These are phyloP conservation scores for Leucophenga maculata DNA, from an alignment of 2,888 invertebrate species.

Conservation along the genomic window DNA sequence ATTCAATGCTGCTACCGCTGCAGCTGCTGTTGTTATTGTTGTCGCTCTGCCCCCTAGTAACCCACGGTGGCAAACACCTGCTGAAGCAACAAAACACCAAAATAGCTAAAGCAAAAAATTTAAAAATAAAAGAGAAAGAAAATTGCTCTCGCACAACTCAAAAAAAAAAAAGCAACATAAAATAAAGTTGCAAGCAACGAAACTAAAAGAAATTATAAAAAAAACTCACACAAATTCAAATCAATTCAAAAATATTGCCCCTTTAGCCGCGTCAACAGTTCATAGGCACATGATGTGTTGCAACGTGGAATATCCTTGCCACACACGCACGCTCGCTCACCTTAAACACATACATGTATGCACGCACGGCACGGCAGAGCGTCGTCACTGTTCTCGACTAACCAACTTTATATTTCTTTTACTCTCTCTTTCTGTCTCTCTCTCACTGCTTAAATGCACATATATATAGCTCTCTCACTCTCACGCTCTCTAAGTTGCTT, in stretches of 20 bases:
- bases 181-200: not conserved
- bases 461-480: not conserved
- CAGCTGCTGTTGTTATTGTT: too few relatives aligned
- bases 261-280: too few relatives aligned
- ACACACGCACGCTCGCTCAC: too few relatives aligned
- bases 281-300: too few relatives aligned
- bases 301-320: too few relatives aligned
- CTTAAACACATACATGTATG: too few relatives aligned
- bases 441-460: not conserved
- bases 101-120: too few relatives aligned
- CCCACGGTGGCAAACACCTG: not conserved
- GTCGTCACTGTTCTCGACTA: too few relatives aligned
- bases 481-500: constrained; percentile 4
- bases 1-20: too few relatives aligned
- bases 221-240: not conserved
- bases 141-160: not conserved
- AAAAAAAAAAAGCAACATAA: not conserved
- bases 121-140: not conserved
- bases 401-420: not conserved
- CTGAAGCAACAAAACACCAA: not conserved
- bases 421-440: constrained; percentile 4
- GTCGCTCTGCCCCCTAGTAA: too few relatives aligned
- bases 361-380: too few relatives aligned
- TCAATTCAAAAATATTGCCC: not conserved
- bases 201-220: not conserved